These are phyloP conservation scores for Drosophila cardini DNA, from an alignment of 1,140 invertebrate species.

Conservation along the genomic window DNA sequence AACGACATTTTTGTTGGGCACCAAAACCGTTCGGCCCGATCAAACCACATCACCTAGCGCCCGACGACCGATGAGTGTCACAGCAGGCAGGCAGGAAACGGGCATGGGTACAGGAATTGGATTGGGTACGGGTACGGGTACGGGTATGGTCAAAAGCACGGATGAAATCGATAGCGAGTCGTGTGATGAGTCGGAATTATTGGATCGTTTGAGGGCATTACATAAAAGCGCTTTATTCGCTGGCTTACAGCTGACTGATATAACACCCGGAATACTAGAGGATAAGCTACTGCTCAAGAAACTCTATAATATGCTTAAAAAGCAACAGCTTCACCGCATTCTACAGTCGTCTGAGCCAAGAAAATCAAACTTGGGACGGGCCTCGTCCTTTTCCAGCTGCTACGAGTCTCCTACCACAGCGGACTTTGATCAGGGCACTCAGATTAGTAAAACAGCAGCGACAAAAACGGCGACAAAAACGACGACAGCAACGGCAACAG, in stretches of 20 bases:
- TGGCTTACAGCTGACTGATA: constrained; percentile 32
- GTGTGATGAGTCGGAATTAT: constrained; percentile 22
- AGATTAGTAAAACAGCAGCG: not conserved
- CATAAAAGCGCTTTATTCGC: constrained; percentile 17
- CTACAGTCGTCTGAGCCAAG: constrained; percentile 69
- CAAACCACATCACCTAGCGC: constrained; percentile 74
- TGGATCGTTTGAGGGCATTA: constrained; percentile 45
- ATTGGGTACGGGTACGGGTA: too few species aligned
- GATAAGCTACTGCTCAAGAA: constrained; percentile 71
- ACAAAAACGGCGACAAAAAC: not conserved
- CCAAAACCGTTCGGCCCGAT: constrained; percentile 73
- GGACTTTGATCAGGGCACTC: not conserved
- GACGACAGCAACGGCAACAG: not conserved
- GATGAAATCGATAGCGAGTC: too few species aligned
- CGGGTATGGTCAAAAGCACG: too few species aligned
- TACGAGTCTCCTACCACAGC: not conserved
- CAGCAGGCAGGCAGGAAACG: not conserved
- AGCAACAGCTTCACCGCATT: constrained; percentile 73
- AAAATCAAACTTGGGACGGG: constrained; percentile 40
- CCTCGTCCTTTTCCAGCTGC: constrained; percentile 56
- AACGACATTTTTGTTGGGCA: constrained; percentile 64
- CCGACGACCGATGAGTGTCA: constrained; percentile 42
- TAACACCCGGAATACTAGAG: constrained; percentile 58
- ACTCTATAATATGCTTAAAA: constrained; percentile 74
- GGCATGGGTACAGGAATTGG: too few species aligned